Evolutionary conservation across 30 jellyfish, hydroid and myxozoan genomes (phyloP).

Genomic region (Clytia hemisphaerica): DNA sequence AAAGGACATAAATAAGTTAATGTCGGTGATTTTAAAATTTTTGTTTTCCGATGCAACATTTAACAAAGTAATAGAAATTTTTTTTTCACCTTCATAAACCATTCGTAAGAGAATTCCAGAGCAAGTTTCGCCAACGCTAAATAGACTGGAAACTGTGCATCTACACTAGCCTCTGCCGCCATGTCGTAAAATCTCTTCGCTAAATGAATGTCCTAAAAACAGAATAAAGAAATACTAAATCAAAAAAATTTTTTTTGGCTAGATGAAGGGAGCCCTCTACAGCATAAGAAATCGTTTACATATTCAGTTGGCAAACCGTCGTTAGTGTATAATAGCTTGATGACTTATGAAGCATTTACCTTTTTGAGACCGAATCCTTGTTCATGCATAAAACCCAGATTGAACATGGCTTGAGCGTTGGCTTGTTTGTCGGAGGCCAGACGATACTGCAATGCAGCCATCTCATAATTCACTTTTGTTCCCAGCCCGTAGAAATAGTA

Average conservation of each 20-base stretch:
- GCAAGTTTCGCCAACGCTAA: slow-evolving; percentile 84
- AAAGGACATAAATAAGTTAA: too few species aligned
- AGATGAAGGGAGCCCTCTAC: too few species aligned
- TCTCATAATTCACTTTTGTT: slow-evolving; percentile 80
- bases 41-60: too few species aligned
- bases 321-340: too few species aligned
- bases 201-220: slow-evolving; percentile 75
- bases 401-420: slow-evolving; percentile 97
- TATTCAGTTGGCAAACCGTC: too few species aligned
- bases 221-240: neutral
- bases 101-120: slow-evolving; percentile 57
- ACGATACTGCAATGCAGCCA: slow-evolving; percentile 91
- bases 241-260: too few species aligned
- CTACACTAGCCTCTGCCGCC: slow-evolving; percentile 97
- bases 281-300: too few species aligned
- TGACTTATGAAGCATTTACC: slow-evolving; percentile 27
- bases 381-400: slow-evolving; percentile 97
- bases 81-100: slow-evolving; percentile 63
- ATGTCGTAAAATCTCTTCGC: slow-evolving; percentile 95
- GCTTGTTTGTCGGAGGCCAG: slow-evolving; percentile 86
- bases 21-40: too few species aligned
- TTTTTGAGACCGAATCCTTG: slow-evolving; percentile 90
- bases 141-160: slow-evolving; percentile 95
- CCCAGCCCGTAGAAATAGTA: slow-evolving; percentile 93
- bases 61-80: too few species aligned